A percentile compares a stretch with the other conserved stretches of the same genome.
phyloP scores from a whole-genome alignment of 2,113 vertebrate genomes.

The Crotophaga sulcirostris region DNA sequence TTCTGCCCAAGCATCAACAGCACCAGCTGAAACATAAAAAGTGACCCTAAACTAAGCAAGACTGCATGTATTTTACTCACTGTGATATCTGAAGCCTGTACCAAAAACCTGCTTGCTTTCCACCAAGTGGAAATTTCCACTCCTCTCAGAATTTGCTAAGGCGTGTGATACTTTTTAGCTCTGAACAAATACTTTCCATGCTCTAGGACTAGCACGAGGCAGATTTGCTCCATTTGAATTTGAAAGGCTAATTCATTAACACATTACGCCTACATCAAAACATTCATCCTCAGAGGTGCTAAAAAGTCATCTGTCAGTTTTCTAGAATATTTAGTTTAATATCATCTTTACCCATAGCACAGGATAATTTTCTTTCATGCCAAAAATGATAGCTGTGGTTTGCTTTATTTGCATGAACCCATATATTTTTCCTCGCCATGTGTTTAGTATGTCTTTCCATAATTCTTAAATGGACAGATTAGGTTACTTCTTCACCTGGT shows the following conservation, averaged over 20 bases:
- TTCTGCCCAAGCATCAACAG: not conserved
- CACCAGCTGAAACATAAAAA: not conserved
- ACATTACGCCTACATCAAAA: slow-evolving; percentile 63
- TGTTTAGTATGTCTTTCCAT: not conserved
- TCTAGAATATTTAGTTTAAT: slow-evolving; percentile 28
- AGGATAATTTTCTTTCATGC: not conserved
- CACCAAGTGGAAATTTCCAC: slow-evolving; percentile 2
- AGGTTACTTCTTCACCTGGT: not conserved
- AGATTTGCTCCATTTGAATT: slow-evolving; percentile 39
- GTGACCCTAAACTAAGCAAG: not conserved
- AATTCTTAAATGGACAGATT: not conserved
- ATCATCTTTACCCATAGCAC: not conserved
- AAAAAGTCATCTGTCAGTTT: slow-evolving; percentile 56
- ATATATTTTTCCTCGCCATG: not conserved
- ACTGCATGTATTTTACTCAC: not conserved
- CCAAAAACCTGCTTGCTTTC: not conserved
- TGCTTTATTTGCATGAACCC: not conserved
- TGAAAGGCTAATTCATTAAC: slow-evolving; percentile 68
- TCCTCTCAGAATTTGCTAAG: not conserved
- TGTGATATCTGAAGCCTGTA: not conserved
- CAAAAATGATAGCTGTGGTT: not conserved
- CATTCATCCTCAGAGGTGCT: slow-evolving; percentile 19
- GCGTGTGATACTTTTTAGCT: not conserved
- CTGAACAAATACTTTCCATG: not conserved
- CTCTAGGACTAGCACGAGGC: not conserved